Percentiles rank a stretch among this genome's conserved stretches.
Evolutionary conservation across 1,140 invertebrate species (phyloP).

Genomic region (Leptinotarsa defecta): DNA sequence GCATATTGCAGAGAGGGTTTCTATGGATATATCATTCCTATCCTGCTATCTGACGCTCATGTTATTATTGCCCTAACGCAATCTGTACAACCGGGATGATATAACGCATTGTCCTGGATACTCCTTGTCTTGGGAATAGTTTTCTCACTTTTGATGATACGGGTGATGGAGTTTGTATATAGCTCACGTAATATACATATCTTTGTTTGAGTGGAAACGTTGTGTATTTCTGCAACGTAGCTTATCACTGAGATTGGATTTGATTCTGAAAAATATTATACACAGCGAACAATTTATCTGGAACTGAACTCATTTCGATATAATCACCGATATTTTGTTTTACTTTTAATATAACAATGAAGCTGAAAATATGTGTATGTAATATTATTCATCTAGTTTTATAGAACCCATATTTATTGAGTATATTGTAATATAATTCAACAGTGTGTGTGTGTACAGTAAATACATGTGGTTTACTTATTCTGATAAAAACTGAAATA

Average conservation of each 20-base stretch:
- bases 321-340: too few species aligned
- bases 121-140: constrained; percentile 26
- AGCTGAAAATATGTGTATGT: too few species aligned
- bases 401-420: too few species aligned
- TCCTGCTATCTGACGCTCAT: constrained; percentile 28
- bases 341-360: too few species aligned
- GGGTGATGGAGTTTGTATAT: constrained; percentile 10
- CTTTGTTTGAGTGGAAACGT: neutral
- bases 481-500: too few species aligned
- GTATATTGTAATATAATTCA: too few species aligned
- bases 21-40: constrained; percentile 32
- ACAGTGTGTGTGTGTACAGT: too few species aligned
- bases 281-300: neutral
- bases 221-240: neutral
- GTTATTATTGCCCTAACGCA: constrained; percentile 30
- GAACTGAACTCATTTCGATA: too few species aligned
- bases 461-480: too few species aligned
- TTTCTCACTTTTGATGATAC: constrained; percentile 21
- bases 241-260: neutral
- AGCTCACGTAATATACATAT: constrained; percentile 23
- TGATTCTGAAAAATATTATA: neutral
- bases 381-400: too few species aligned
- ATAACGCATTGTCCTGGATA: constrained; percentile 27
- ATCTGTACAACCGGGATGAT: constrained; percentile 23
- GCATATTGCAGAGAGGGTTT: constrained; percentile 33